Evolutionary conservation across 1,140 invertebrate species (phyloP).

Genomic region (Aphidius ervi): DNA sequence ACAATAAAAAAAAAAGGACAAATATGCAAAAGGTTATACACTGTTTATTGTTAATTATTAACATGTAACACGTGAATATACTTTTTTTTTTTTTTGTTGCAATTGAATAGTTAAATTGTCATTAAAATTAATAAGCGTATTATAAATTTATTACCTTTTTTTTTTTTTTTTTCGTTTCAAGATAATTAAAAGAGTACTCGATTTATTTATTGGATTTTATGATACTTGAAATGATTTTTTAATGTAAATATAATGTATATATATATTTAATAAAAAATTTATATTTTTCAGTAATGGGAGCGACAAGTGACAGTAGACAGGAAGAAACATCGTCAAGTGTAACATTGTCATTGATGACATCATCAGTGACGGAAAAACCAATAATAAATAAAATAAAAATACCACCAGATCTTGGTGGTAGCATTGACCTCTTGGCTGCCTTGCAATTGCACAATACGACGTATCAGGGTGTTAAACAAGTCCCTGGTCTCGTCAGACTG

Average conservation of each 20-base stretch:
- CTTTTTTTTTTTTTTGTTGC: constrained; percentile 5
- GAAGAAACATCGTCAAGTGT: constrained; percentile 35
- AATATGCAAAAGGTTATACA: no score
- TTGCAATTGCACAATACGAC: constrained; percentile 59
- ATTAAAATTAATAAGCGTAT: no score
- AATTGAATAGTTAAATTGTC: neutral
- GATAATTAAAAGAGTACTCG: no score
- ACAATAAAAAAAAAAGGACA: no score
- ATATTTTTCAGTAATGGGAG: constrained; percentile 41
- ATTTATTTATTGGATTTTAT: no score
- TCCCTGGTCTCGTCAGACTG: constrained; percentile 55
- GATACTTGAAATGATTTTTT: no score
- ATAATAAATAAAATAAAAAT: constrained; percentile 33
- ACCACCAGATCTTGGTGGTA: constrained; percentile 41
- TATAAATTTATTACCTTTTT: no score
- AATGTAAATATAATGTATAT: no score
- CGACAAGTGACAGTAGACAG: constrained; percentile 41
- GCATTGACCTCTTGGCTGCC: constrained; percentile 59
- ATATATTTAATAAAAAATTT: no score
- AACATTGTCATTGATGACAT: constrained; percentile 26
- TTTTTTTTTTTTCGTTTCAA: no score
- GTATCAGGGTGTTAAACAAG: constrained; percentile 55
- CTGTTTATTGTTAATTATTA: no score
- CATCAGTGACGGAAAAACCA: constrained; percentile 21
- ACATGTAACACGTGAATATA: no score